Evolutionary conservation across 2,797 vertebrate genomes (phyloP).

Genomic region (Myotis vivesi): DNA sequence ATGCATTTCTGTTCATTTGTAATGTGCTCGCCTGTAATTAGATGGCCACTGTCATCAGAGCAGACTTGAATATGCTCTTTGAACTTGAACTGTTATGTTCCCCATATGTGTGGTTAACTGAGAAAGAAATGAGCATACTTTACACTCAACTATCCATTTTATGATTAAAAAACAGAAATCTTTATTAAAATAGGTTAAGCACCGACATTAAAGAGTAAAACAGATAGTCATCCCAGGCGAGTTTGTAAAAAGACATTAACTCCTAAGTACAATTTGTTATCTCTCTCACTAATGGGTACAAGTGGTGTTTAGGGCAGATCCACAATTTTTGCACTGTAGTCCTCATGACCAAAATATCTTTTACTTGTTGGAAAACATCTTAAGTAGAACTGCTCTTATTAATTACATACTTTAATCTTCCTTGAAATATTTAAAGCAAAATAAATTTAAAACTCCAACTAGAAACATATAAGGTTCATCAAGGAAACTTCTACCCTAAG

Average conservation of each 20-base stretch:
- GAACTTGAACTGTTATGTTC: not conserved
- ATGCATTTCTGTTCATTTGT: not conserved
- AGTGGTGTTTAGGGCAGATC: not conserved
- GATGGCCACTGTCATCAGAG: not conserved
- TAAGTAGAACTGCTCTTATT: slow-evolving; percentile 13
- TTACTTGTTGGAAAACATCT: slow-evolving; percentile 12
- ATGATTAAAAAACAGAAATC: not conserved
- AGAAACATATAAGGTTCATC: not conserved
- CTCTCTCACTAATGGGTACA: not conserved
- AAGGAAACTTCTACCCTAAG: slow-evolving; percentile 37
- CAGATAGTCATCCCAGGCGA: not conserved
- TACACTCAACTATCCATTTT: not conserved
- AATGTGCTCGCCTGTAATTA: not conserved
- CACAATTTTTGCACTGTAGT: not conserved
- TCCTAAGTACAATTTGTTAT: slow-evolving; percentile 10
- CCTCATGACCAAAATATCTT: slow-evolving; percentile 12
- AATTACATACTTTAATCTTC: slow-evolving; percentile 32
- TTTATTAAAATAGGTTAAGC: slow-evolving; percentile 29
- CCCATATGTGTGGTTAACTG: not conserved
- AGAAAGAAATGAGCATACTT: slow-evolving; percentile 25
- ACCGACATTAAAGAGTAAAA: not conserved
- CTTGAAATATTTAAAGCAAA: slow-evolving; percentile 25
- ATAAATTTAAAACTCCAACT: slow-evolving; percentile 24
- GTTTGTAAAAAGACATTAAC: not conserved
- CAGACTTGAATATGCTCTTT: not conserved